These are phyloP conservation scores for Lemur catta DNA, from an alignment of 2,797 vertebrate species.

Conservation along the genomic window DNA sequence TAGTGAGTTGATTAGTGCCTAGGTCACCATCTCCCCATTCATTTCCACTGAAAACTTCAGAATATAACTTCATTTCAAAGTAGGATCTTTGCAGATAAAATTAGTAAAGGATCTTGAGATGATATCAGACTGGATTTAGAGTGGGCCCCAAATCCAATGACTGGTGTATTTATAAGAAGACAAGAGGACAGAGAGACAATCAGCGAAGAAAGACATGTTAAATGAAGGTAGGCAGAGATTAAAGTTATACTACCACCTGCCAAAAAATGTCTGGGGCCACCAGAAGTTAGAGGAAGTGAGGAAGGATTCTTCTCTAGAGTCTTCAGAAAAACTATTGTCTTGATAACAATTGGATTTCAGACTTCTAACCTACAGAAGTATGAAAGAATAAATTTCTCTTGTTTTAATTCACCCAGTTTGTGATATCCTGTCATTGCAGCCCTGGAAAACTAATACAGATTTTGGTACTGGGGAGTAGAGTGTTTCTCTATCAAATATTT, in stretches of 20 bases:
- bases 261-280: accelerated
- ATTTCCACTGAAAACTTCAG: not conserved
- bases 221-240: not conserved
- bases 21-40: not conserved
- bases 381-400: not conserved
- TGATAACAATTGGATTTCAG: not conserved
- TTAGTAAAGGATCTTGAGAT: not conserved
- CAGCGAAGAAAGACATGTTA: not conserved
- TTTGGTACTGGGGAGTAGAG: not conserved
- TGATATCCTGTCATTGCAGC: not conserved
- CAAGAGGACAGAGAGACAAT: too few species aligned
- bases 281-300: not conserved
- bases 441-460: not conserved
- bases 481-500: not conserved
- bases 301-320: not conserved
- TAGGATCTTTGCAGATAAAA: not conserved
- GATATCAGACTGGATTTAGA: not conserved
- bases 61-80: not conserved
- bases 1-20: not conserved
- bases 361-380: not conserved
- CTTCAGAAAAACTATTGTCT: not conserved
- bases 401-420: not conserved
- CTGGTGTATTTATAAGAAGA: not conserved
- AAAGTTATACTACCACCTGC: not conserved
- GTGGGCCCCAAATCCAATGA: not conserved